Percentiles rank a stretch among this genome's conserved stretches.
phyloP scores from a whole-genome alignment of 2,888 invertebrate genomes.

The Gasteruption jaculator region DNA sequence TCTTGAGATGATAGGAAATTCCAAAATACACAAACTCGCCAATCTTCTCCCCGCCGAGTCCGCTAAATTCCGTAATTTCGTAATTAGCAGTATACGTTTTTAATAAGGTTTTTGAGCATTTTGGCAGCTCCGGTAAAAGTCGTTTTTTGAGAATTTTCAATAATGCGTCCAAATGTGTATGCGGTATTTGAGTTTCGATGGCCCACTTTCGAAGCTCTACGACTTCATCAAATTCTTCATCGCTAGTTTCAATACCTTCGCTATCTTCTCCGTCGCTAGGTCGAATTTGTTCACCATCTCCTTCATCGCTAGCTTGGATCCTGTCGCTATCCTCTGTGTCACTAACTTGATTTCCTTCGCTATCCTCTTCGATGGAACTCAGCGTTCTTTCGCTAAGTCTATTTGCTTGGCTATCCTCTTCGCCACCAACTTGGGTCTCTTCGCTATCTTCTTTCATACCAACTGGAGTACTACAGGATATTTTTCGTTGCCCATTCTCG shows the following conservation, averaged over 20 bases:
- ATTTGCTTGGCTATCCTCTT: too few species aligned
- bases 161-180: background rate
- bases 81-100: background rate
- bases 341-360: too few species aligned
- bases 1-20: background rate
- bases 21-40: conserved; percentile 3
- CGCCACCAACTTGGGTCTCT: too few species aligned
- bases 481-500: too few species aligned
- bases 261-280: too few species aligned
- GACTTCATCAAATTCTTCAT: conserved; percentile 3
- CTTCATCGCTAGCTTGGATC: too few species aligned
- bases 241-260: background rate
- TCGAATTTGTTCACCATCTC: too few species aligned
- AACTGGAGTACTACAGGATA: too few species aligned
- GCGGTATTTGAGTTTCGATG: background rate
- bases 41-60: background rate
- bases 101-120: conserved; percentile 6
- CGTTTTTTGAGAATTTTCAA: conserved; percentile 1
- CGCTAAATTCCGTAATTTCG: background rate
- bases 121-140: conserved; percentile 6
- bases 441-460: too few species aligned
- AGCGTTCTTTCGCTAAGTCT: too few species aligned
- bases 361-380: too few species aligned
- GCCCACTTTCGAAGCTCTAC: conserved; percentile 7
- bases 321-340: too few species aligned